Evolutionary conservation across 2,888 invertebrate genomes (phyloP), one percentile per base, ranked within the genome.

Genomic region (Drosophila picticornis): DNA sequence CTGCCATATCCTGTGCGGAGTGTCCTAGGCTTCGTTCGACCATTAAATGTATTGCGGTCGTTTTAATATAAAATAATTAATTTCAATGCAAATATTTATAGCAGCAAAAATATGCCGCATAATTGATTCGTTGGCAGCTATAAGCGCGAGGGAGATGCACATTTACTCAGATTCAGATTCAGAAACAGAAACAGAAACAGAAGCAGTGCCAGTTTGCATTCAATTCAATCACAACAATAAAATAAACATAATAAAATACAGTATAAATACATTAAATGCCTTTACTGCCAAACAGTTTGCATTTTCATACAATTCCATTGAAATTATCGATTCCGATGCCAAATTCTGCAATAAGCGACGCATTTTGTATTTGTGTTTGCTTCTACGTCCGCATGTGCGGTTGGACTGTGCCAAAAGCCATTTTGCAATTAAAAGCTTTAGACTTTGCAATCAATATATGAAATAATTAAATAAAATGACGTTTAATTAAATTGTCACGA

Each of bases 1-100:
- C 63, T 40, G 53, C 56, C 69, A 75, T 72, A 80, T 75, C 84
- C 69, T 75, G 83, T 82, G 38, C 66, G 64, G 46, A 52, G 57
- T 69, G 68, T 76, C 60, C 74, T 71, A 52, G 72, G 40, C 72
- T 69, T 38, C 81, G 70, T 25, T 82, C 76, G 82, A 76, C 72
- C 86, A 88, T 86, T 80, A 87, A 87, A 87, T 88, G 87, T 87
- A 82, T 85, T 85, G 88, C 88, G 86, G 87, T 90, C 87, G 81
- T 90, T 90, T 90, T 89, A 90, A 90, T 90, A 90, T 90, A 75
- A 90, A 89, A 90, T 90, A 90, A 90, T 90, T 90, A 90, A 90
- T 90, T 89, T 85, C 89, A 83, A 81, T 80, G 84, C 77, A 90
- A 90, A 90, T 90, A 90, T 90, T 90, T 89, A 89, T 89, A 82